Evolutionary conservation across 2,797 vertebrate species (phyloP).

Genomic region (Melanotaenia maccullochi): DNA sequence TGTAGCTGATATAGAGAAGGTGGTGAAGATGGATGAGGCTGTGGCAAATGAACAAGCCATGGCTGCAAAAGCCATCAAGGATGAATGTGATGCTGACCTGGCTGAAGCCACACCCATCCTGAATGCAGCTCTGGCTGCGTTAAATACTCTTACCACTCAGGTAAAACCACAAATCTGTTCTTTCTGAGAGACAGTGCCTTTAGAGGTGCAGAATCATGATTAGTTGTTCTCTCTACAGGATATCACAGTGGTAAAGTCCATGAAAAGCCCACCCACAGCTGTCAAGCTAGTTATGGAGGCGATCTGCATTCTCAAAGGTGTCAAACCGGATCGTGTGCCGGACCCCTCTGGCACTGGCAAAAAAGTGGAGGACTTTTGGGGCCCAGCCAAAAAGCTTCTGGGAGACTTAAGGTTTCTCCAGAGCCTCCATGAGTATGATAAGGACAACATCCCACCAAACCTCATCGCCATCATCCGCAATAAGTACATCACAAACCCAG

Average conservation of each 20-base stretch:
- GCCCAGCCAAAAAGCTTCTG: constrained; percentile 90
- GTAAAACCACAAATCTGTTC: constrained; percentile 62
- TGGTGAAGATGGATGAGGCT: constrained; percentile 88
- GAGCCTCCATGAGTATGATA: constrained; percentile 92
- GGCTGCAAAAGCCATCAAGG: constrained; percentile 92
- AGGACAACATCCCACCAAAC: constrained; percentile 88
- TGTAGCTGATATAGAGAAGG: constrained; percentile 89
- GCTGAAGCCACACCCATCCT: constrained; percentile 88
- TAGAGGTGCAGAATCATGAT: neutral
- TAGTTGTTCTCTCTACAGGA: constrained; percentile 79
- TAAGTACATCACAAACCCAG: constrained; percentile 91
- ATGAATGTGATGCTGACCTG: constrained; percentile 92
- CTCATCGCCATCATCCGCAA: constrained; percentile 88
- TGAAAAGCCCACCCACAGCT: constrained; percentile 91
- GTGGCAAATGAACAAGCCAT: constrained; percentile 89
- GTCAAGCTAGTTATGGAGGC: constrained; percentile 95
- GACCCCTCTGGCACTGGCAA: constrained; percentile 89
- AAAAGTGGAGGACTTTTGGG: constrained; percentile 94
- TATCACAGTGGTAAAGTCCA: constrained; percentile 92
- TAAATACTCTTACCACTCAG: constrained; percentile 90
- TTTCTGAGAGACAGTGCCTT: neutral
- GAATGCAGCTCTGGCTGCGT: constrained; percentile 86
- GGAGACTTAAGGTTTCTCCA: constrained; percentile 92
- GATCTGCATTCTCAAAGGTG: constrained; percentile 93
- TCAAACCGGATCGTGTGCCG: constrained; percentile 90